phyloP scores from a whole-genome alignment of 2,797 vertebrate species.

The Danio tinwini region DNA sequence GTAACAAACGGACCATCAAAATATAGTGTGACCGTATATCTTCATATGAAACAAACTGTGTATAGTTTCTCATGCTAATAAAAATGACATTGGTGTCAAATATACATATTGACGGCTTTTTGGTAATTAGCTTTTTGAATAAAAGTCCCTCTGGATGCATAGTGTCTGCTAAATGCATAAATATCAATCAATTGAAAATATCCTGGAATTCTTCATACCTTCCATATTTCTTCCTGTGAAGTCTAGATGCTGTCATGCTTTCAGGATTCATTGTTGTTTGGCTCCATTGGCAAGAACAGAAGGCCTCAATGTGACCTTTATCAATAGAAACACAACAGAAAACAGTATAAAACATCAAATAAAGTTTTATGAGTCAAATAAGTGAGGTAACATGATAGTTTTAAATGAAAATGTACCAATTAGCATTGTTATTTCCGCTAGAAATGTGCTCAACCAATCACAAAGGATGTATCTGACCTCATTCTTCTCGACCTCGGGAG shows the following conservation, averaged over 20 bases:
- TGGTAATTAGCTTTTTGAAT: no score
- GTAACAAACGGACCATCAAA: no score
- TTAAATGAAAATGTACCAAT: not conserved
- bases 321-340: not conserved
- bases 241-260: conserved; percentile 20
- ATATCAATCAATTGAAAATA: no score
- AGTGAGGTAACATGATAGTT: not conserved
- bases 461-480: not conserved
- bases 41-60: not conserved
- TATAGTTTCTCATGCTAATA: not conserved
- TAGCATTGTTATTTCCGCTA: not conserved
- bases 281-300: not conserved
- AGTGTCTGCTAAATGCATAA: no score
- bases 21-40: no score
- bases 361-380: not conserved
- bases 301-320: not conserved
- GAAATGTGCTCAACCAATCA: not conserved
- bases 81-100: no score
- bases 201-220: no score
- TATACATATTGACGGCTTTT: no score
- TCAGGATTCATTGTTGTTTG: not conserved
- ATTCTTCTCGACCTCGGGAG: conserved; percentile 39
- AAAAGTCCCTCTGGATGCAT: no score
- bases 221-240: not conserved
- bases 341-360: not conserved